phyloP scores from a whole-genome alignment of 1,140 invertebrate species.

The Acromyrmex charruanus region DNA sequence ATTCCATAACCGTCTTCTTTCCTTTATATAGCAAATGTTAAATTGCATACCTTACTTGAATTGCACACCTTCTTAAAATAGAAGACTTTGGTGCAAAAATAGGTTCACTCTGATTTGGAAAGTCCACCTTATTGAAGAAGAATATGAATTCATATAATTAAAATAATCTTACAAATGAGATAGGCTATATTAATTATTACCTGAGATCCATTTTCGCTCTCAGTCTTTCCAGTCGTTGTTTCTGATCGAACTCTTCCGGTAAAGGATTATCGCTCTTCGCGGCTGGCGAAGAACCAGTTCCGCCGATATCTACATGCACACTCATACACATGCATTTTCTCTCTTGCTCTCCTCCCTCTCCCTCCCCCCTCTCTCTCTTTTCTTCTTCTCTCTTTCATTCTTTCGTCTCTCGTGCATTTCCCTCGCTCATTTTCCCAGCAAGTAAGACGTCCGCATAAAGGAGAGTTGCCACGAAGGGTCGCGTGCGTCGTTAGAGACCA shows the following conservation, averaged over 20 bases:
- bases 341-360: too few relatives aligned
- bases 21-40: too few relatives aligned
- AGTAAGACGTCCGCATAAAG: slow-evolving; percentile 66
- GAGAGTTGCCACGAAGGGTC: slow-evolving; percentile 68
- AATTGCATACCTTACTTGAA: not conserved
- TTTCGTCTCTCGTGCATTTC: slow-evolving; percentile 31
- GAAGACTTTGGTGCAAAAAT: not conserved
- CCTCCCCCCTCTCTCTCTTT: not conserved
- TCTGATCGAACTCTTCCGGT: slow-evolving; percentile 10
- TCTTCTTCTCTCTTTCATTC: not conserved
- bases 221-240: not conserved
- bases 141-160: not conserved
- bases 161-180: not conserved
- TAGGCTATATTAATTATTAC: slow-evolving; percentile 20
- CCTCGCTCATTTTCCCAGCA: slow-evolving; percentile 61
- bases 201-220: slow-evolving; percentile 10
- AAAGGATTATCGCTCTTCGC: slow-evolving; percentile 26
- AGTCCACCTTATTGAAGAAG: not conserved
- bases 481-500: slow-evolving; percentile 58
- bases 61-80: not conserved
- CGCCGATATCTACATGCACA: slow-evolving; percentile 5
- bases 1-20: too few relatives aligned
- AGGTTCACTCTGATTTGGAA: not conserved
- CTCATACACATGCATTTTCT: not conserved
- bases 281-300: slow-evolving; percentile 29